Conservation (phyloP, 2,113 vertebrate species). For the Holacanthus passer region DNA sequence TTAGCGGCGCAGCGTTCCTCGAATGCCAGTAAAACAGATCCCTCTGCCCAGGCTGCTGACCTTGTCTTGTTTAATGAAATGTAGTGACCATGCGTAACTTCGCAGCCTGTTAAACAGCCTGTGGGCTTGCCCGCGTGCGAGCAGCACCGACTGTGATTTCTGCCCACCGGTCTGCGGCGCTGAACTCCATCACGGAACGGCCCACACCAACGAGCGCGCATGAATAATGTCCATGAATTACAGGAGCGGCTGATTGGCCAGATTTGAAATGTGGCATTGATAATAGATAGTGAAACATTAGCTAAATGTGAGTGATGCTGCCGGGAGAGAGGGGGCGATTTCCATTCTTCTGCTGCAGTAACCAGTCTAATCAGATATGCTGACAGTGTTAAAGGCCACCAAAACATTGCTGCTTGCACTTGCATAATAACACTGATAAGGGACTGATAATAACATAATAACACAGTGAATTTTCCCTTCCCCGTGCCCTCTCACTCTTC, state of each 20-base stretch:
- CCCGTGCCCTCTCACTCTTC: neutral
- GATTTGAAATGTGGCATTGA: constrained; percentile 49
- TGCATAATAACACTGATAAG: constrained; percentile 50
- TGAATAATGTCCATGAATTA: constrained; percentile 33
- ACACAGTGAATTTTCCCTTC: neutral
- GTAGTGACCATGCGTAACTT: constrained; percentile 65
- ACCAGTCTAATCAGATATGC: constrained; percentile 40
- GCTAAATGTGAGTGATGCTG: constrained; percentile 30
- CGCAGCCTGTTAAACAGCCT: constrained; percentile 64
- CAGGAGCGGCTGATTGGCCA: constrained; percentile 16
- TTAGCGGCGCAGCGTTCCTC: constrained; percentile 54
- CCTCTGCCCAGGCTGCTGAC: constrained; percentile 61
- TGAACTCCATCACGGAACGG: neutral
- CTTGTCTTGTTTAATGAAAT: constrained; percentile 80
- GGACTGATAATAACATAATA: constrained; percentile 25
- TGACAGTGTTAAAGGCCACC: constrained; percentile 40
- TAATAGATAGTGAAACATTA: constrained; percentile 46
- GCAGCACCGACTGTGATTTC: constrained; percentile 33
- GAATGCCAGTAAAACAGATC: constrained; percentile 68
- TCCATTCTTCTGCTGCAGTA: constrained; percentile 28
- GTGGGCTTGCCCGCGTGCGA: constrained; percentile 31
- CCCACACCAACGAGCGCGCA: neutral
- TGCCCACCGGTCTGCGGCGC: constrained; percentile 31
- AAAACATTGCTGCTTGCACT: constrained; percentile 38
- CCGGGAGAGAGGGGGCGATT: constrained; percentile 5